Conservation (phyloP, 1,140 invertebrate species). For the Drusus annulatus region DNA sequence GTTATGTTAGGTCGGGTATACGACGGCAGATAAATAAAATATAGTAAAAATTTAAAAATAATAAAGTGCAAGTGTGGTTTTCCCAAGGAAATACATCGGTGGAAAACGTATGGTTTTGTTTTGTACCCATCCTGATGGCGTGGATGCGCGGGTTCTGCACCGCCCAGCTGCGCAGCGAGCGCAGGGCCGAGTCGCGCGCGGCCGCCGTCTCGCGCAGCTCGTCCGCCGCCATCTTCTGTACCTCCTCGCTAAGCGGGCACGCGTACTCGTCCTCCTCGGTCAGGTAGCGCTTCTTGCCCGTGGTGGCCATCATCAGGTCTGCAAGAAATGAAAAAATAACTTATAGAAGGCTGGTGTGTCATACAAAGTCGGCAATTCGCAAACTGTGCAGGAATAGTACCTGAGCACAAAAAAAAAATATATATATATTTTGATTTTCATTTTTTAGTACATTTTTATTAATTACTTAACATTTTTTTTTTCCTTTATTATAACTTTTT, state of each 20-base stretch:
- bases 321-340: conserved; percentile 44
- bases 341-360: background rate
- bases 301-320: conserved; percentile 63
- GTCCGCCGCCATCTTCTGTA: conserved; percentile 76
- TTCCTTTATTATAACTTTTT: too few species aligned
- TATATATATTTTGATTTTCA: too few species aligned
- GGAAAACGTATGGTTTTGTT: background rate
- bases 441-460: too few species aligned
- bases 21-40: too few species aligned
- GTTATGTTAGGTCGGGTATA: too few species aligned
- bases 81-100: background rate
- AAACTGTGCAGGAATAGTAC: background rate
- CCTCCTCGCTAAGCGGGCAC: conserved; percentile 74
- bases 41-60: too few species aligned
- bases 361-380: background rate
- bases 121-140: conserved; percentile 78
- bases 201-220: conserved; percentile 81
- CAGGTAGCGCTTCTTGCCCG: conserved; percentile 66
- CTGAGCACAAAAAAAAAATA: too few species aligned
- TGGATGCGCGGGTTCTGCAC: conserved; percentile 80
- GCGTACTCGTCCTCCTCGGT: conserved; percentile 76
- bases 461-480: too few species aligned
- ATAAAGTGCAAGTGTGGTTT: too few species aligned
- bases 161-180: conserved; percentile 80
- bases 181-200: conserved; percentile 77